Conservation (phyloP, 2,888 invertebrate genomes). For the Neria commutata region DNA sequence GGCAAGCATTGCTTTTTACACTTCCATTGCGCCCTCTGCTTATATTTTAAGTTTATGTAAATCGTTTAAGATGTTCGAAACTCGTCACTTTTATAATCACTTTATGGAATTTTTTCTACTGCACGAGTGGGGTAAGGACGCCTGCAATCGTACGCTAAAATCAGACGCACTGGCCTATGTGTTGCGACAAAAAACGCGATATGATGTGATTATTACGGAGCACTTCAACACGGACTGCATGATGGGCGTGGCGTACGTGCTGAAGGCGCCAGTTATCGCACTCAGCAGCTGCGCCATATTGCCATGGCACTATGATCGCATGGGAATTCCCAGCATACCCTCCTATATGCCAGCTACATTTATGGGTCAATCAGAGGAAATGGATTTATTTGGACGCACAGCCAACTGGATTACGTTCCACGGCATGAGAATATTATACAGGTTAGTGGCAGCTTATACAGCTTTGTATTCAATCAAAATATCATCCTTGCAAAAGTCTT, state of each 20-base stretch:
- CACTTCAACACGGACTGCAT: slow-evolving; percentile 76
- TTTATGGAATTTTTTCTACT: slow-evolving; percentile 56
- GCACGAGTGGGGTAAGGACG: slow-evolving; percentile 53
- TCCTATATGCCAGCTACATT: slow-evolving; percentile 67
- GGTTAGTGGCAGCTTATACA: slow-evolving; percentile 31
- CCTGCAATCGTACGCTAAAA: slow-evolving; percentile 54
- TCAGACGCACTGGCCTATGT: slow-evolving; percentile 58
- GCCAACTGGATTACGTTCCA: slow-evolving; percentile 61
- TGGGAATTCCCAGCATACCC: slow-evolving; percentile 67
- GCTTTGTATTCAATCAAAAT: not conserved
- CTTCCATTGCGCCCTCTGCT: not conserved
- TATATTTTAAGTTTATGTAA: not conserved
- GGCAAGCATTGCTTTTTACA: slow-evolving; percentile 49
- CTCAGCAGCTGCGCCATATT: slow-evolving; percentile 65
- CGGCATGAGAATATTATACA: slow-evolving; percentile 49
- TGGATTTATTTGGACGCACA: slow-evolving; percentile 62
- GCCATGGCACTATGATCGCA: slow-evolving; percentile 68
- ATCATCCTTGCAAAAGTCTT: slow-evolving; percentile 24
- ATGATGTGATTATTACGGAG: slow-evolving; percentile 73
- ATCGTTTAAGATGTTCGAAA: slow-evolving; percentile 48
- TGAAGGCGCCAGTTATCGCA: slow-evolving; percentile 68
- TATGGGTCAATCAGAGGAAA: slow-evolving; percentile 61
- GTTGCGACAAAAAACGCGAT: slow-evolving; percentile 63
- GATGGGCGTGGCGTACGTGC: slow-evolving; percentile 69
- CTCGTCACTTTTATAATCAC: slow-evolving; percentile 50